Evolutionary conservation across 1,140 invertebrate species (phyloP), one percentile per base, ranked within the genome.

Genomic region (Pentalonia nigronervosa): DNA sequence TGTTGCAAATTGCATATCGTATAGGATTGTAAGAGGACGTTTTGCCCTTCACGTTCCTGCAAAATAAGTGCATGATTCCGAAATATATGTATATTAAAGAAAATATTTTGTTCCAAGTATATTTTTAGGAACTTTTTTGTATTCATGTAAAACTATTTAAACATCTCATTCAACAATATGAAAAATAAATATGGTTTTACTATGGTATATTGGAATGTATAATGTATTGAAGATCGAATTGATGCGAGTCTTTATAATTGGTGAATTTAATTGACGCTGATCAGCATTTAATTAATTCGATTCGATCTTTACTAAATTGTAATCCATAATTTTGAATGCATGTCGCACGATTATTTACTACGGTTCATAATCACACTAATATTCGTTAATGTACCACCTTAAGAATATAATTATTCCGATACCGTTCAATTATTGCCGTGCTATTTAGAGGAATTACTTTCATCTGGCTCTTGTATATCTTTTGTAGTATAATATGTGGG

Each of bases 371-470:
- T 89, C 48, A 23, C 48, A 89, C 48, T 50, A 53, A 89, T 53
- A 56, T 89, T 56, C 23, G 30, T 89, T 89, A 89, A 47, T 45
- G 41, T 84, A 41, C 83, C 41, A 45, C 45, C 45, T 87, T 4
- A 87, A 67, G 23, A 34, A 14, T 23, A 36, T 53, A 21, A 88
- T 89, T 36, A 89, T 89, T 90, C 30, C 50, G 3, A 56, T 56
- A 60, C 36, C 48, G 34, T 90, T 90, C 36, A 60, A 81, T 91
- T 91, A 91, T 76, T 48, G 90, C 60, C 60, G 60, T 91, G 45
- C 48, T 91, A 48, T 91, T 91, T 91, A 91, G 90, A 91, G 60
- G 90, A 81, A 91, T 47, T 81, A 91, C 90, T 91, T 91, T 91
- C 56, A 67, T 67, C 30, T 25, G n/a, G 60, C 9, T 60, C 50